Evolutionary conservation across 2,888 invertebrate genomes (phyloP), one percentile per base, ranked within the genome.

Genomic region (Pherbina coryleti): DNA sequence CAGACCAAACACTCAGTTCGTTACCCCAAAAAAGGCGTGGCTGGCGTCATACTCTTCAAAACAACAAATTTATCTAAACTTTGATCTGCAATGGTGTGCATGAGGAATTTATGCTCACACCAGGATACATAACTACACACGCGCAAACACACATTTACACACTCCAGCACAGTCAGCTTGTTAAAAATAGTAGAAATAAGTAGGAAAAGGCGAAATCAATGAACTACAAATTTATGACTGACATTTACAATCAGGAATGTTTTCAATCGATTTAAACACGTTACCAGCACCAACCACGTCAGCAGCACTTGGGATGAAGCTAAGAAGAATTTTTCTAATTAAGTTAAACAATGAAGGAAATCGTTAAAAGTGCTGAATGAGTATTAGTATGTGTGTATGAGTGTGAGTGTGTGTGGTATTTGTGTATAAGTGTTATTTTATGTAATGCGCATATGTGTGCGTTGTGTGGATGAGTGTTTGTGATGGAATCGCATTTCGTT

Each of bases 401-500:
- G 28, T 71, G 22, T 72, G 22, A n/a, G 22, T 72, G 14, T 60
- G 44, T 14, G 25, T 51, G 51, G 22, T 22, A 22, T 19, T 11
- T 7, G 69, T n/a, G 44, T 19, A 67, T 37, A 7, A 22, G 57
- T 28, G 22, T 22, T 2, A 62, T 62, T 22, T 19, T 7, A 8
- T 55, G 19, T 55, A 60, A 60, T 25, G 60, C 19, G 64, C n/a
- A n/a, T 69, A 51, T 49, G 69, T 67, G 44, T 67, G 49, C 31
- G 25, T 19, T 66, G 31, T 66, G 66, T 44, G 9, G 7, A 37
- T 49, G 53, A 17, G 70, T 34, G 60, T 22, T 57, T 34, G 22
- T 31, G 14, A 44, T 37, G 72, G 72, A 55, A 72, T 72, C 57
- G 72, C 60, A 72, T 72, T 60, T 60, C 57, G 60, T 44, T 72